Evolutionary conservation across 2,797 vertebrate genomes (phyloP).

Genomic region (Tenualosa thibaudeaui): DNA sequence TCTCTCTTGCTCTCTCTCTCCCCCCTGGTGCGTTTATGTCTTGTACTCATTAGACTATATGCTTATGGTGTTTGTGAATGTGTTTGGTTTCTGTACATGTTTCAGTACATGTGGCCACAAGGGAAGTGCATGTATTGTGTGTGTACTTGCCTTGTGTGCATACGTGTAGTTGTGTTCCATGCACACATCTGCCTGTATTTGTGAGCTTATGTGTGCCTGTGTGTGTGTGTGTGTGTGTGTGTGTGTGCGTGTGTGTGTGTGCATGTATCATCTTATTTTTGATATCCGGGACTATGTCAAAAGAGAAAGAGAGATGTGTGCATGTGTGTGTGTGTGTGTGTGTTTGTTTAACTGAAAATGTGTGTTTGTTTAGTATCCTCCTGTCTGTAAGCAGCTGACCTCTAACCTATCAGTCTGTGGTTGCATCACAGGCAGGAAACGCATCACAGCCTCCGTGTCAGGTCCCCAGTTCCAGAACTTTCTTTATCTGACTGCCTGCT

Average conservation of each 20-base stretch:
- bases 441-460: constrained; percentile 6
- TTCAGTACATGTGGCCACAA: background rate
- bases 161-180: background rate
- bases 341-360: background rate
- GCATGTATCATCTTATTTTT: background rate
- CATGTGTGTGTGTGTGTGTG: background rate
- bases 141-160: background rate
- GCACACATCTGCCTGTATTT: background rate
- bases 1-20: background rate
- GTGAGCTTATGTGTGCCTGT: background rate
- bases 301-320: background rate
- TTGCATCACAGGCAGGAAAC: background rate
- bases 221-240: background rate
- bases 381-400: background rate
- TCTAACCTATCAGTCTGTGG: background rate
- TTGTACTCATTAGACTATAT: background rate
- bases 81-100: background rate
- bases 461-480: background rate
- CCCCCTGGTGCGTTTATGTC: background rate
- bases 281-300: background rate
- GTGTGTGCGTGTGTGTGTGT: background rate
- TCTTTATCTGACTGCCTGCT: constrained; percentile 2
- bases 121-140: background rate
- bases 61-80: background rate
- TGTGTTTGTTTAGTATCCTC: constrained; percentile 9